Evolutionary conservation across 2,113 vertebrate species (phyloP).

Genomic region (Corythoichthys intestinalis): DNA sequence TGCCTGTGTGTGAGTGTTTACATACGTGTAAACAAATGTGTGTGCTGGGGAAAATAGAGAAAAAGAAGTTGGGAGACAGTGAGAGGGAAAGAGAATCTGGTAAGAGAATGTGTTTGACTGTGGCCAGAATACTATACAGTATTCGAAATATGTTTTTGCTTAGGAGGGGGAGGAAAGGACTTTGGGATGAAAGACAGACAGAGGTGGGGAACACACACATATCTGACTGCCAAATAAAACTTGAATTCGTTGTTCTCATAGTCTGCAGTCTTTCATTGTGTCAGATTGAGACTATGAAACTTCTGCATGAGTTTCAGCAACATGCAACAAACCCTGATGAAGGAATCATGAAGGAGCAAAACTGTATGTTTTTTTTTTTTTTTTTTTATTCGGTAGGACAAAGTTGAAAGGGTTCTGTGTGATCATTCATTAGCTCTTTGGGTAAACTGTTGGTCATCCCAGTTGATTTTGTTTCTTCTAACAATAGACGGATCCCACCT

Average conservation of each 20-base stretch:
- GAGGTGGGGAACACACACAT: not conserved
- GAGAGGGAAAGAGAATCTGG: constrained; percentile 12
- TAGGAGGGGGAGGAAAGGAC: constrained; percentile 40
- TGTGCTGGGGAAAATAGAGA: constrained; percentile 6
- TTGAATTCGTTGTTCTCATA: constrained; percentile 40
- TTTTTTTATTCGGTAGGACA: constrained; percentile 17
- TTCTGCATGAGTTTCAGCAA: constrained; percentile 21
- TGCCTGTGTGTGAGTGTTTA: constrained; percentile 24
- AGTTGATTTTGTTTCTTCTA: too few relatives aligned
- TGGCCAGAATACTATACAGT: constrained; percentile 31
- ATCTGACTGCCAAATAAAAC: constrained; percentile 4
- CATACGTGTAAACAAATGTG: constrained; percentile 24
- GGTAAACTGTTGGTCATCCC: not conserved
- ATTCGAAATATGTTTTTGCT: constrained; percentile 69
- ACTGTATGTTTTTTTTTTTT: not conserved
- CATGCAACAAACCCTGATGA: constrained; percentile 30
- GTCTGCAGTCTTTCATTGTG: constrained; percentile 14
- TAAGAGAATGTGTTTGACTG: constrained; percentile 51
- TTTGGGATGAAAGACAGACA: constrained; percentile 19
- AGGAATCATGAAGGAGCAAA: constrained; percentile 1
- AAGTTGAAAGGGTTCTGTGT: not conserved
- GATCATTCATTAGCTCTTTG: not conserved
- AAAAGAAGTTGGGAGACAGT: constrained; percentile 9
- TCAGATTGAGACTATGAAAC: constrained; percentile 29
- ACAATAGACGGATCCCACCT: too few relatives aligned